These are phyloP conservation scores for Conomelus anceps DNA, from an alignment of 2,888 invertebrate species.

Conservation along the genomic window DNA sequence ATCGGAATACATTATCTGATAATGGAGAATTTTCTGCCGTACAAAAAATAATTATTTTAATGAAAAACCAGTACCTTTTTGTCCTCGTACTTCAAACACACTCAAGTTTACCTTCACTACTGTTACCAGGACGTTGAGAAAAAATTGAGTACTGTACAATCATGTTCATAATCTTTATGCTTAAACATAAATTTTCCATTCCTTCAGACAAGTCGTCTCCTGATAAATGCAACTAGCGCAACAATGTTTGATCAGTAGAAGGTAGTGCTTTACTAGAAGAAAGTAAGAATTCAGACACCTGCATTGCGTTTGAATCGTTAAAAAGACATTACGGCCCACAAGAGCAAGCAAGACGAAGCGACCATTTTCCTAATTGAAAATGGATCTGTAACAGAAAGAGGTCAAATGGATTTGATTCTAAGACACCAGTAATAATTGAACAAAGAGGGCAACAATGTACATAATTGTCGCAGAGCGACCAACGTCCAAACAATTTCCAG, in stretches of 20 bases:
- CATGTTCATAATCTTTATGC: no score
- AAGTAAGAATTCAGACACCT: constrained; percentile 14
- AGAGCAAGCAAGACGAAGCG: not conserved
- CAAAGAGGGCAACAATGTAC: no score
- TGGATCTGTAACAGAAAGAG: not conserved
- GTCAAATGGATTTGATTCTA: not conserved
- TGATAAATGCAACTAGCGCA: not conserved
- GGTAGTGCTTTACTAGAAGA: not conserved
- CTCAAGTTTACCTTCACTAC: no score
- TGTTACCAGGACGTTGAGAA: no score
- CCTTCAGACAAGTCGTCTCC: not conserved
- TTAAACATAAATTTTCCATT: no score
- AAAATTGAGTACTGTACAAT: no score
- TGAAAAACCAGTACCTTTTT: no score
- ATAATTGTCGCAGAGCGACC: not conserved
- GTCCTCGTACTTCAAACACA: no score
- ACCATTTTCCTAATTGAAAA: not conserved
- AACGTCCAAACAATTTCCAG: not conserved
- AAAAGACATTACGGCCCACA: not conserved
- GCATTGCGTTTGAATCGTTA: not conserved
- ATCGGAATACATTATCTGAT: no score
- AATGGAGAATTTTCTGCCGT: no score
- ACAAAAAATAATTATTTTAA: no score
- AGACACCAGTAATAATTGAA: not conserved
- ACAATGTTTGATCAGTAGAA: not conserved